Conservation (phyloP, 2,113 vertebrate genomes). For the Ptilorrhoa leucosticta region DNA sequence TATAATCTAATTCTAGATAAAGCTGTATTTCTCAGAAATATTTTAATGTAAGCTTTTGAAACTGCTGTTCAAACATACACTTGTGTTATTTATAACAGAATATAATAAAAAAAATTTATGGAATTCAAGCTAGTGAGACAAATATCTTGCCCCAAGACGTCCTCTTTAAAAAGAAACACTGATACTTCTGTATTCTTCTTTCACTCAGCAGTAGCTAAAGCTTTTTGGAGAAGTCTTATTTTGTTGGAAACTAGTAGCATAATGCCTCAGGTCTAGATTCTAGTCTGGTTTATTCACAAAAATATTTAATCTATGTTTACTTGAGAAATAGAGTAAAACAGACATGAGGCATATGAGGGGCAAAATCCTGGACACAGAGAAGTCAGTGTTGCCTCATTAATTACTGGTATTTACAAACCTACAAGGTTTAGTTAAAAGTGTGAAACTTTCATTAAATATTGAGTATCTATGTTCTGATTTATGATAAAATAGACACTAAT, state of each 20-base stretch:
- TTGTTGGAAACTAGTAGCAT: not conserved
- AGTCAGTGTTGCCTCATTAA: not conserved
- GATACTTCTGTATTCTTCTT: not conserved
- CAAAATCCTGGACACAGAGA: not conserved
- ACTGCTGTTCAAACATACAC: not conserved
- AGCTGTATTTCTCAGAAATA: not conserved
- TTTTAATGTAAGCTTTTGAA: not conserved
- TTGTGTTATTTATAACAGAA: not conserved
- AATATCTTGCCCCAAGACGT: not conserved
- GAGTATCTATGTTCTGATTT: not conserved
- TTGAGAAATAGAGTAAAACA: not conserved
- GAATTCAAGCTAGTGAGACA: not conserved
- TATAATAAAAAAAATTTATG: not conserved
- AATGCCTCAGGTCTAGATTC: not conserved
- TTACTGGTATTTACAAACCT: not conserved
- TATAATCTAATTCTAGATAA: not conserved
- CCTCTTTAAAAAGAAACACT: not conserved
- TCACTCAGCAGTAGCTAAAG: not conserved
- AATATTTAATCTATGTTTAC: not conserved
- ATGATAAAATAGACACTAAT: not conserved
- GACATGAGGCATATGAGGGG: not conserved
- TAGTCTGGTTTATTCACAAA: not conserved
- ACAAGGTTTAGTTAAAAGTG: not conserved
- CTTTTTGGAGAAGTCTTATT: not conserved
- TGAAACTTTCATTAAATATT: not conserved